These are phyloP conservation scores for Macrophya annulata DNA, from an alignment of 2,888 invertebrate species.

Conservation along the genomic window DNA sequence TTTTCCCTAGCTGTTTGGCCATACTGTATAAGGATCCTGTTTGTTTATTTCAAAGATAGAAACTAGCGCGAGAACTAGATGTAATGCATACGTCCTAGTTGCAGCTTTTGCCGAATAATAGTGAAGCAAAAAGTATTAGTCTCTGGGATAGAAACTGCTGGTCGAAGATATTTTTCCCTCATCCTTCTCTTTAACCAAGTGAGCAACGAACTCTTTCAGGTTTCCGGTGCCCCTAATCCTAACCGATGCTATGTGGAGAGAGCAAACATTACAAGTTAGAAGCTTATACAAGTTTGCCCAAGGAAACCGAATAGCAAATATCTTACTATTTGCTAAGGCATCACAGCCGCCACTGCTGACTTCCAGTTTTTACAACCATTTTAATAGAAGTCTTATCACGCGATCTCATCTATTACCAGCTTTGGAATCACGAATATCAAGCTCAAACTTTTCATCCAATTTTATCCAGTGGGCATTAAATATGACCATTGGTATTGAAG, in stretches of 20 bases:
- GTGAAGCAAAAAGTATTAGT: background rate
- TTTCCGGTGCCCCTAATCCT: conserved; percentile 40
- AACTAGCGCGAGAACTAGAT: background rate
- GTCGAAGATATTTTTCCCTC: conserved; percentile 9
- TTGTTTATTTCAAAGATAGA: conserved; percentile 2
- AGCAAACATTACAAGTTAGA: conserved; percentile 41
- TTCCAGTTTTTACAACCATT: background rate
- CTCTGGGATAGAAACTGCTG: conserved; percentile 1
- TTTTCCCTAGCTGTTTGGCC: background rate
- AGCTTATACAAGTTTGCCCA: conserved; percentile 37
- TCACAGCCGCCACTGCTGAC: background rate
- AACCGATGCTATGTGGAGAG: conserved; percentile 38
- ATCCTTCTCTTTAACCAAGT: conserved; percentile 6
- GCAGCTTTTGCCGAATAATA: conserved; percentile 15
- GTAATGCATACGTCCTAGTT: background rate
- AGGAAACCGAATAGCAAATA: conserved; percentile 41
- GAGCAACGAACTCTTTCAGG: conserved; percentile 25
- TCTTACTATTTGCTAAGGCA: background rate
- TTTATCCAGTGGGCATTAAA: background rate
- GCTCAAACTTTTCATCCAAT: background rate
- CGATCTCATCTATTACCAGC: background rate
- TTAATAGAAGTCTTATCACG: background rate
- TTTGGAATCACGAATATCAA: background rate
- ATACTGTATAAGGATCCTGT: background rate
- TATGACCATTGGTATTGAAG: background rate